Conservation (phyloP, 1,140 invertebrate genomes). For the Macrotrachela quadricornifera region DNA sequence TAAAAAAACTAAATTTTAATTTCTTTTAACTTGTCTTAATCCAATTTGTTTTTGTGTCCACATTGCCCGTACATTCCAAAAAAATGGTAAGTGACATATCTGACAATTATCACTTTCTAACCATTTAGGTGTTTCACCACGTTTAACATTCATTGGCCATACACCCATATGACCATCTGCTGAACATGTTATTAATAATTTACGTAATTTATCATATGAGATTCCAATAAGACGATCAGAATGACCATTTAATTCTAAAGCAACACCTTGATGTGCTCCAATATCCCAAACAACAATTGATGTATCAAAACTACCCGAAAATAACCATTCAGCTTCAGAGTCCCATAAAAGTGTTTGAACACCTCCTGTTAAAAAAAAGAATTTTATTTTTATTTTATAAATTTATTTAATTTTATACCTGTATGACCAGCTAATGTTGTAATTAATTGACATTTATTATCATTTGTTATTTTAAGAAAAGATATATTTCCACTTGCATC, state of each 20-base stretch:
- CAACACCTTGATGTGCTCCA: conserved; percentile 77
- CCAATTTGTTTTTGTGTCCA: conserved; percentile 83
- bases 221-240: conserved; percentile 12
- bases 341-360: conserved; percentile 79
- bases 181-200: conserved; percentile 68
- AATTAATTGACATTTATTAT: conserved; percentile 1
- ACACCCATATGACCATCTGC: conserved; percentile 78
- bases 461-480: background rate
- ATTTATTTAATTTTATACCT: background rate
- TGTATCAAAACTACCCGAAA: conserved; percentile 86
- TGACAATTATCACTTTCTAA: conserved; percentile 74
- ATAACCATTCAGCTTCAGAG: conserved; percentile 54
- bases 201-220: conserved; percentile 22
- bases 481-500: conserved; percentile 5
- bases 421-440: conserved; percentile 3
- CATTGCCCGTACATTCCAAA: conserved; percentile 95
- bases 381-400: background rate
- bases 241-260: conserved; percentile 88
- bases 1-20: background rate
- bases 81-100: conserved; percentile 75
- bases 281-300: conserved; percentile 94
- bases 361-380: too few relatives aligned
- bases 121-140: conserved; percentile 53
- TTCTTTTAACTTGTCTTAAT: conserved; percentile 40
- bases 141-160: conserved; percentile 71